Evolutionary conservation across 2,797 vertebrate genomes (phyloP).

Genomic region (Paramormyrops hopkinsi): DNA sequence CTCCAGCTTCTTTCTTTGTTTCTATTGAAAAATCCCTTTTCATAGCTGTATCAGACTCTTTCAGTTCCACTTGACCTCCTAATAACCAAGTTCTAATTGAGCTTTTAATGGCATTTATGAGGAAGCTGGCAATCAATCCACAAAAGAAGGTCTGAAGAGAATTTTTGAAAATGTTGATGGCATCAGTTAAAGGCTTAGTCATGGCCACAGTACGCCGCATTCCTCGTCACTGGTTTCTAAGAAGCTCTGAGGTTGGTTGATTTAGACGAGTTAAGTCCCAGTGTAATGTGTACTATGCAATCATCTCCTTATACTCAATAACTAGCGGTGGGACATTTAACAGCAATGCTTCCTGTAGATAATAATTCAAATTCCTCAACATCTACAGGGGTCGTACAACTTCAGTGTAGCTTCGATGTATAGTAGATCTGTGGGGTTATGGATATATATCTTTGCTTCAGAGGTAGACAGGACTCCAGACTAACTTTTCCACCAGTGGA

Average conservation of each 20-base stretch:
- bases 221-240: not conserved
- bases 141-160: not conserved
- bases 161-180: not conserved
- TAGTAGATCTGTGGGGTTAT: not conserved
- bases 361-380: not conserved
- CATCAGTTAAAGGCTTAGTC: conserved; percentile 18
- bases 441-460: not conserved
- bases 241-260: not conserved
- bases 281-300: not conserved
- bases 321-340: not conserved
- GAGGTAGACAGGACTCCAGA: not conserved
- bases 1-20: not conserved
- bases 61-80: not conserved
- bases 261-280: not conserved
- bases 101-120: not conserved
- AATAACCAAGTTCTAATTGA: conserved; percentile 5
- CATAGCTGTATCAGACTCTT: not conserved
- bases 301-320: not conserved
- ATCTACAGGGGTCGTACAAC: not conserved
- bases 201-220: not conserved
- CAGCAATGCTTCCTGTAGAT: not conserved
- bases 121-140: not conserved
- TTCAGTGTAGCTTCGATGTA: not conserved
- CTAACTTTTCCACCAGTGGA: not conserved
- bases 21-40: not conserved